Conservation (phyloP, 2,113 vertebrate species). For the Spea multiplicata region DNA sequence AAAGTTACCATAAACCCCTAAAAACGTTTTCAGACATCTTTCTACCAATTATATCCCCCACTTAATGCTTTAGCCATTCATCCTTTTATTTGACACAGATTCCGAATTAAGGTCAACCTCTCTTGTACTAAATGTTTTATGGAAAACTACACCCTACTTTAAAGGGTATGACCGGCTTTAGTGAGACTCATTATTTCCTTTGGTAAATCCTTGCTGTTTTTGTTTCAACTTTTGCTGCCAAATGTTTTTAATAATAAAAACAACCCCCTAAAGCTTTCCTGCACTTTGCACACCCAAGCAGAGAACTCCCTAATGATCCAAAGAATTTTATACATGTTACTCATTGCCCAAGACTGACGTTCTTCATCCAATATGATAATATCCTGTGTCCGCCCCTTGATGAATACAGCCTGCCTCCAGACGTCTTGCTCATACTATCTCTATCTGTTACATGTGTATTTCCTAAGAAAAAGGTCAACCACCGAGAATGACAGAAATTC, state of each 20-base stretch:
- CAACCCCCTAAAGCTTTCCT: background rate
- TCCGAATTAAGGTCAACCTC: background rate
- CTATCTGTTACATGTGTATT: no score
- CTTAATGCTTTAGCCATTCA: background rate
- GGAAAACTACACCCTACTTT: background rate
- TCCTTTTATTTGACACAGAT: background rate
- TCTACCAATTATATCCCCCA: no score
- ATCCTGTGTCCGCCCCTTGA: constrained; percentile 22
- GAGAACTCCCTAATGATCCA: constrained; percentile 26
- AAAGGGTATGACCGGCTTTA: background rate
- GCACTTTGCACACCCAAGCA: constrained; percentile 8
- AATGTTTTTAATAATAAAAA: constrained; percentile 1
- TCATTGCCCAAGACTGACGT: constrained; percentile 12
- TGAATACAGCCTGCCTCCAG: no score
- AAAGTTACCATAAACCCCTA: no score
- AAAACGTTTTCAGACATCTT: no score
- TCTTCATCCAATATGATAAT: constrained; percentile 2
- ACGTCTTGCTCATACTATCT: no score
- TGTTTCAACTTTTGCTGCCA: background rate
- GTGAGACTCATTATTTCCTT: background rate
- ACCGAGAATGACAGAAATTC: no score
- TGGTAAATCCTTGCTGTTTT: background rate
- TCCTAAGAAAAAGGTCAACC: no score
- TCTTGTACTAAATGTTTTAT: background rate
- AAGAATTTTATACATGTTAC: constrained; percentile 20